Evolutionary conservation across 2,888 invertebrate species (phyloP).

Genomic region (Amphipoea oculea): DNA sequence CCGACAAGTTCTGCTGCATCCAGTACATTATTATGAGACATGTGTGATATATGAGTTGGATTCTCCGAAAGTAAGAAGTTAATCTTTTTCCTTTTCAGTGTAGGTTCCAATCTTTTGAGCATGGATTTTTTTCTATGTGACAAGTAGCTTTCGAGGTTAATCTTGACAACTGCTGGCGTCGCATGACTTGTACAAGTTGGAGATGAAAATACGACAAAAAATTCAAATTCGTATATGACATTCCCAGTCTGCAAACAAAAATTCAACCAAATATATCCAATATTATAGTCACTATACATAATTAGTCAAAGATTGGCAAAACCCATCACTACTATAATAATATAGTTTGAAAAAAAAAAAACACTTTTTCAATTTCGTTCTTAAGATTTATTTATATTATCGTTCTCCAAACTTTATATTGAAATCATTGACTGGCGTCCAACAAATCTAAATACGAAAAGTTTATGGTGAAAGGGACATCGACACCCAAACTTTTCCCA

Average conservation of each 20-base stretch:
- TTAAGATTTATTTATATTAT: neutral
- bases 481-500: neutral
- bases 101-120: neutral
- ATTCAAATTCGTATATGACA: neutral
- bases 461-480: neutral
- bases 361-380: neutral
- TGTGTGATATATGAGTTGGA: conserved; percentile 20
- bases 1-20: conserved; percentile 40
- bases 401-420: too few relatives aligned
- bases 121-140: neutral
- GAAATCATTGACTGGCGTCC: too few relatives aligned
- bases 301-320: neutral
- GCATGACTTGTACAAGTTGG: neutral
- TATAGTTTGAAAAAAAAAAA: too few relatives aligned
- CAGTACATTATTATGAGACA: conserved; percentile 48
- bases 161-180: neutral
- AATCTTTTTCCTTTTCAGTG: conserved; percentile 17
- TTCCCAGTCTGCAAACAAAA: neutral
- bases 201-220: neutral
- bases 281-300: neutral
- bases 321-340: too few relatives aligned
- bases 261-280: neutral
- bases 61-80: conserved; percentile 12
- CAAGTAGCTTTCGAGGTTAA: too few relatives aligned
- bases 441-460: neutral